phyloP scores from a whole-genome alignment of 2,113 vertebrate species.

The Bagarius yarrelli region DNA sequence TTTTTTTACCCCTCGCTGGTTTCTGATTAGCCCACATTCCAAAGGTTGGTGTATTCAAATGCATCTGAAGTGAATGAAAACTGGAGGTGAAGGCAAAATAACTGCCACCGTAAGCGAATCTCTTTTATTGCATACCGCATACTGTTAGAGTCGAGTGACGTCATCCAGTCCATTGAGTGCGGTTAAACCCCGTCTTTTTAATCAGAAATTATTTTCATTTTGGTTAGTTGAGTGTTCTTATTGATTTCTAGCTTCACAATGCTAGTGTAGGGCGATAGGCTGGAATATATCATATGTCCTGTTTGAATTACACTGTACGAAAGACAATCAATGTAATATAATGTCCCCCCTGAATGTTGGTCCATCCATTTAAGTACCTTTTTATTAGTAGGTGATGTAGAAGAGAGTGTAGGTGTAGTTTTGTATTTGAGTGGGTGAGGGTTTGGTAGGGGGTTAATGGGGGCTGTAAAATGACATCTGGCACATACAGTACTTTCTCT shows the following conservation, averaged over 20 bases:
- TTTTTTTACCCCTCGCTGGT: neutral
- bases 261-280: neutral
- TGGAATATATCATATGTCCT: neutral
- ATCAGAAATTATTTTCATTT: neutral
- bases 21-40: neutral
- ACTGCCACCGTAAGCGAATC: conserved; percentile 12
- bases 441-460: neutral
- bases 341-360: neutral
- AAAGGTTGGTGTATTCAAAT: neutral
- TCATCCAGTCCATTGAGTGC: neutral
- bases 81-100: neutral
- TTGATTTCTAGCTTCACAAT: neutral
- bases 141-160: neutral
- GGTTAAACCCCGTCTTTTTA: neutral
- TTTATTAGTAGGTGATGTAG: neutral
- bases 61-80: neutral
- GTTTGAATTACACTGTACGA: neutral
- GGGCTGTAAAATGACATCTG: neutral
- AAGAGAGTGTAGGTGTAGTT: neutral
- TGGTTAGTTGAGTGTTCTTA: neutral
- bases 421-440: neutral
- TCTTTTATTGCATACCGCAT: neutral
- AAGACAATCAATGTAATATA: neutral
- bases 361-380: neutral
- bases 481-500: neutral